Evolutionary conservation across 2,113 vertebrate genomes (phyloP).

Genomic region (Chaenocephalus aceratus): DNA sequence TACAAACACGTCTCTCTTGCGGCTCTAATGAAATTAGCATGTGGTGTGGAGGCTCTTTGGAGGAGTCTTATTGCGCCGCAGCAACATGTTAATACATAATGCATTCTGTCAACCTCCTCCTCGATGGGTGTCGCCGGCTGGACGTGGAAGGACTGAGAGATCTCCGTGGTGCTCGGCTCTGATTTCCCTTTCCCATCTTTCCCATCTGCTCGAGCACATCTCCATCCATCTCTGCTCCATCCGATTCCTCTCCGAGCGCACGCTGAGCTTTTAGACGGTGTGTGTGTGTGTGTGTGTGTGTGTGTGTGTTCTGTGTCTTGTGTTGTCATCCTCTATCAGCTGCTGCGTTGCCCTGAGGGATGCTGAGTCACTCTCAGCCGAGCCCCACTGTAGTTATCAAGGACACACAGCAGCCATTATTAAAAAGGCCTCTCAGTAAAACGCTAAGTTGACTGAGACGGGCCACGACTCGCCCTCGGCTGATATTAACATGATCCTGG

Average conservation of each 20-base stretch:
- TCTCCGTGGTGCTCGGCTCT: background rate
- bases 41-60: conserved; percentile 50
- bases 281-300: too few relatives aligned
- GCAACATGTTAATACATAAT: conserved; percentile 71
- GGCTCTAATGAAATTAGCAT: conserved; percentile 79
- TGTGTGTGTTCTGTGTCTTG: conserved; percentile 28
- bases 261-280: too few relatives aligned
- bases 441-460: conserved; percentile 64
- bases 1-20: conserved; percentile 78
- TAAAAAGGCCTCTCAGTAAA: conserved; percentile 49
- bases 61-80: conserved; percentile 53
- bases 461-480: conserved; percentile 67
- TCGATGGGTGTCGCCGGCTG: conserved; percentile 48
- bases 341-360: conserved; percentile 46
- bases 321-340: conserved; percentile 52
- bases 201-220: conserved; percentile 12
- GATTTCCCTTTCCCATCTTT: background rate
- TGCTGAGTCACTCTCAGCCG: conserved; percentile 59
- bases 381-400: conserved; percentile 51
- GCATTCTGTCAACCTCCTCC: conserved; percentile 54
- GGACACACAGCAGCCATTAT: conserved; percentile 60
- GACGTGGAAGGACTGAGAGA: conserved; percentile 48
- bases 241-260: conserved; percentile 5
- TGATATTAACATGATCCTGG: conserved; percentile 72
- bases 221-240: conserved; percentile 23